Conservation (phyloP, 2,113 vertebrate species). For the Peromyscus polionotus region DNA sequence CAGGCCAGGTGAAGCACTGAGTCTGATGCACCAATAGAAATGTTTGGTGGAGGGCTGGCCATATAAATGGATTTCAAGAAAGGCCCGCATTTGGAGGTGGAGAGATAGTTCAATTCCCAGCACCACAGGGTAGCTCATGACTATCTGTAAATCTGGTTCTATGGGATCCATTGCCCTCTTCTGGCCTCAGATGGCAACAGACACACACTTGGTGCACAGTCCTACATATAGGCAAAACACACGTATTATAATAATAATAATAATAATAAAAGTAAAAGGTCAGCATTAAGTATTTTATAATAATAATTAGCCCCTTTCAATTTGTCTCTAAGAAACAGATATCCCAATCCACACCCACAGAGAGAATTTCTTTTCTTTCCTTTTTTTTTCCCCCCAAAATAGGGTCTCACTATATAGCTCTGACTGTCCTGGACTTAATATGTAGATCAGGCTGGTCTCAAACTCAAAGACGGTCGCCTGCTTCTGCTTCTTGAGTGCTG, state of each 20-base stretch:
- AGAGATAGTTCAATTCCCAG: background rate
- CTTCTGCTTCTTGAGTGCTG: background rate
- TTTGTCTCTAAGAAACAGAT: background rate
- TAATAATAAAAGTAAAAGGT: background rate
- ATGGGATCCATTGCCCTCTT: background rate
- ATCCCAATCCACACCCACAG: background rate
- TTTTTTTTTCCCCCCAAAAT: too few species aligned
- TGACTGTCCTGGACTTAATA: background rate
- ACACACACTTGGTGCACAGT: background rate
- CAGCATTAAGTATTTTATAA: background rate
- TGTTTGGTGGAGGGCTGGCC: background rate
- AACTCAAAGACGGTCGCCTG: background rate
- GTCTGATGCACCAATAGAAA: background rate
- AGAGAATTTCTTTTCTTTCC: background rate
- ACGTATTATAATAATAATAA: background rate
- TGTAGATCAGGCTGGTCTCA: background rate
- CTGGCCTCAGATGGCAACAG: background rate
- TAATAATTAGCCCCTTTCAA: background rate
- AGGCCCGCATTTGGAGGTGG: background rate
- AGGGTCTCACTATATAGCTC: background rate
- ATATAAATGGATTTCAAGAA: constrained; percentile 23
- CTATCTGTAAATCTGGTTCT: background rate
- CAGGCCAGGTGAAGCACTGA: background rate
- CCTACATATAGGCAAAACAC: background rate
- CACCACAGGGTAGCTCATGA: background rate